Evolutionary conservation across 2,888 invertebrate species (phyloP), one percentile per base, ranked within the genome.

Genomic region (Andrena bucephala): DNA sequence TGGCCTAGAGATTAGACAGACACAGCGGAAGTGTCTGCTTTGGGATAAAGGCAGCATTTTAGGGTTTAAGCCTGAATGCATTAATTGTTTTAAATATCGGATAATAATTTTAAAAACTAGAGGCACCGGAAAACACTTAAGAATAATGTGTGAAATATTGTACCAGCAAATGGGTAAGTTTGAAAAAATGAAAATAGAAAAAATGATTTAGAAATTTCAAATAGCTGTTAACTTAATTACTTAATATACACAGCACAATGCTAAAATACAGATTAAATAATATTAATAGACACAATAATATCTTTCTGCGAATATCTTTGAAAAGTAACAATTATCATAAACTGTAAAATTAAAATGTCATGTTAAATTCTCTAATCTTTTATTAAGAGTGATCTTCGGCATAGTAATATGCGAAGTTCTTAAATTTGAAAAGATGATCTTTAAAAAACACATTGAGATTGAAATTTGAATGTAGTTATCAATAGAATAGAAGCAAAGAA

Each of bases 21-120:
- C 92, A 92, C 92, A 92, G 92, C 91, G 90, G 90, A 88, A 76
- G 91, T 91, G 92, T 91, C 91, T 92, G 91, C 86, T 89, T 86
- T 90, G 92, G 93, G 92, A 93, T 85, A 92, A 89, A 92, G 93
- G 93, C 93, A 93, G 92, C 92, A 93, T 90, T 92, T 92, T 91
- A 92, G 87, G 89, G 90, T 91, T 91, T 91, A 91, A 91, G 90
- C 92, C 91, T 89, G 92, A 91, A 89, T 92, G 93, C 92, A 92
- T 91, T 92, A 85, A 83, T 85, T 84, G 83, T 71, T 77, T 86
- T 89, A 90, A 89, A 88, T 90, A 90, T 85, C 85, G 87, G 85
- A 86, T 63, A 60, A 78, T 57, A 75, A 78, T 76, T 77, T 75
- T 69, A 69, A 78, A 60, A 81, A 65, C 76, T 85, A 86, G 88